Base-by-base conservation (phyloP, 2,797 vertebrate genomes). In the Helarctos malayanus region DNA sequence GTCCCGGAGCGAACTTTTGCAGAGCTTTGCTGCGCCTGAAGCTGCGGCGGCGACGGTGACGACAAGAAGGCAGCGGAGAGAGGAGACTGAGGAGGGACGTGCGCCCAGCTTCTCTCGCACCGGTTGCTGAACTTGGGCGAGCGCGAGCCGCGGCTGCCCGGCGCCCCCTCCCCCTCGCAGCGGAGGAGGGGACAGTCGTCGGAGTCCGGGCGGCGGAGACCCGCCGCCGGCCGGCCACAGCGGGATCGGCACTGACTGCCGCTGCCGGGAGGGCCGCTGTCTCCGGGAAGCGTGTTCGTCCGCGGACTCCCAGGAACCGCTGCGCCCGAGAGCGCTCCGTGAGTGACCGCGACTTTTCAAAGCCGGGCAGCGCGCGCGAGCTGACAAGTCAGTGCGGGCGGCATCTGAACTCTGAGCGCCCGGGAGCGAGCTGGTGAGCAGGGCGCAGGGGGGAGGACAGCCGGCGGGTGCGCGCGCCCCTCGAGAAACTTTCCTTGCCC, bases 311-410 rank as follows among this genome's bases (percentile, higher is more conserved):
- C 35, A 78, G 93, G 59, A 61, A 75, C 78, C 52, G 81, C 90
- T 32, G 85, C 71, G 41, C 73, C 45, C 38, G 2, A 54, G 78
- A 86, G 71, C 76, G 80, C 94, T 71, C 91, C 15, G 97, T 57
- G 95, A 96, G 97, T 92, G 97, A 96, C 94, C 97, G 95, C 97
- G 94, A 96, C 96, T 97, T 97, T 97, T 90, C 91, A 96, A 97
- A 97, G 91, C 52, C 49, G 25, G 35, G 97, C 68, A 2, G 89
- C 78, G 95, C 96, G 96, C 90, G 91, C 78, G 83, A 91, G 85
- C 79, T 13, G 49, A 78, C 89, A 4, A 61, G 92, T 78, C n/a
- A 23, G 94, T 35, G 97, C 88, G 3, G 89, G 89, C 71, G 82
- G 94, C 89, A 21, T 52, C 94, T 94, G 89, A 91, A 80, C 94